phyloP scores from a whole-genome alignment of 1,140 invertebrate genomes.

The Leguminivora glycinivorella region DNA sequence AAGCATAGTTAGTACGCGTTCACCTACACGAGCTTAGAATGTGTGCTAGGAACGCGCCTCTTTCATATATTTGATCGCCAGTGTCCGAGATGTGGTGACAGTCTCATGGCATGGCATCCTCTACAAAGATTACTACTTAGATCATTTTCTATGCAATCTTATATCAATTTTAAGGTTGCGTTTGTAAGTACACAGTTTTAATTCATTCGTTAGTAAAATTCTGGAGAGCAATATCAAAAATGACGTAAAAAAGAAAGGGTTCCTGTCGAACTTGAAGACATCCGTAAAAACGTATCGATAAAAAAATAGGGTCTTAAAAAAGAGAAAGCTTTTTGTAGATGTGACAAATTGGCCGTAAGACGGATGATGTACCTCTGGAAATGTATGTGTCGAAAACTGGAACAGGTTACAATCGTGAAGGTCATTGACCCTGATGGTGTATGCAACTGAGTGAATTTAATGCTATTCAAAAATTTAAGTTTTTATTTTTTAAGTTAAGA shows the following conservation, averaged over 20 bases:
- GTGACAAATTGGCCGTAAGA: slow-evolving; percentile 16
- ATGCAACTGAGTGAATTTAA: not conserved
- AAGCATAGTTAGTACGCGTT: too few species aligned
- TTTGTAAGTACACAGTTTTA: too few species aligned
- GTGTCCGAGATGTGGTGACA: too few species aligned
- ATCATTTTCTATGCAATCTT: too few species aligned
- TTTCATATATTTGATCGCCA: too few species aligned
- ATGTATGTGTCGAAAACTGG: not conserved
- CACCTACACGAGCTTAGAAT: too few species aligned
- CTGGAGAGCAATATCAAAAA: not conserved
- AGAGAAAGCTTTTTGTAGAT: slow-evolving; percentile 18
- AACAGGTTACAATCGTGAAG: not conserved
- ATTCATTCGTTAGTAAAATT: not conserved
- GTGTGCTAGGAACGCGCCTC: too few species aligned
- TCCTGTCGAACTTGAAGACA: not conserved
- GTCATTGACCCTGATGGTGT: not conserved
- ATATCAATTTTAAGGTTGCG: too few species aligned
- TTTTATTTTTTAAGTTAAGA: too few species aligned
- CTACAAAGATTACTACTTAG: too few species aligned
- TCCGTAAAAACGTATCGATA: slow-evolving; percentile 21
- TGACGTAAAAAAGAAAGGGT: not conserved
- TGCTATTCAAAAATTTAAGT: not conserved
- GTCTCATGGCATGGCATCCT: too few species aligned
- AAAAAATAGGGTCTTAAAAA: slow-evolving; percentile 13
- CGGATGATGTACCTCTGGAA: slow-evolving; percentile 13